Conservation (phyloP, 2,113 vertebrate genomes). For the Leptodactylus fuscus region DNA sequence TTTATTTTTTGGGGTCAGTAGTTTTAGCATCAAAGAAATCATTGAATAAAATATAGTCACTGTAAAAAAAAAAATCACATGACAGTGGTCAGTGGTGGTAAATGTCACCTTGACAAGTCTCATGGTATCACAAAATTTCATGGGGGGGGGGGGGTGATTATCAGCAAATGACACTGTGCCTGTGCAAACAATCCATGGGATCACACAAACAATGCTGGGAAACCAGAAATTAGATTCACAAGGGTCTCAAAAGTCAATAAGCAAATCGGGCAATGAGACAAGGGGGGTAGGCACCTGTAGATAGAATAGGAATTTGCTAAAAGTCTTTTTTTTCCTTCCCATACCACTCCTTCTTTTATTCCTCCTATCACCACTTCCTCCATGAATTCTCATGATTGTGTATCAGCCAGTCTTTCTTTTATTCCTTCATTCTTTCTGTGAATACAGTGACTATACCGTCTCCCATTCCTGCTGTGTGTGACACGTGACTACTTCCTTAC, state of each 20-base stretch:
- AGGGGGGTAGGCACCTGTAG: constrained; percentile 30
- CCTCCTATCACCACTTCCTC: constrained; percentile 50
- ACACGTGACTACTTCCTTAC: constrained; percentile 26
- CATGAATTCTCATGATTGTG: constrained; percentile 51
- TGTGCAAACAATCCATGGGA: constrained; percentile 47
- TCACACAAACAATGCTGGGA: constrained; percentile 59
- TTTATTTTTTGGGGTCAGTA: background rate
- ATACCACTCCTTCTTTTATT: constrained; percentile 33
- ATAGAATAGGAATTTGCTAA: constrained; percentile 18
- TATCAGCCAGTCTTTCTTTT: constrained; percentile 8
- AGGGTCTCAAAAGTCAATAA: constrained; percentile 24
- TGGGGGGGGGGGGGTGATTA: background rate
- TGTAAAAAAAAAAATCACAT: background rate
- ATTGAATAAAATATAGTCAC: background rate
- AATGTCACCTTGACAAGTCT: background rate
- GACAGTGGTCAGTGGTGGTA: background rate
- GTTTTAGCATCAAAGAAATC: background rate
- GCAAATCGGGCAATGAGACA: constrained; percentile 13
- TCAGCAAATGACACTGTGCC: background rate
- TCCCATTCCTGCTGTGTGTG: constrained; percentile 7
- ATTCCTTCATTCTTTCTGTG: constrained; percentile 29
- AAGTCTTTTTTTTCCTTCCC: constrained; percentile 38
- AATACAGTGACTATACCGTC: background rate
- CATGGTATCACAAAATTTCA: background rate
- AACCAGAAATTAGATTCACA: constrained; percentile 13